A percentile compares a stretch with the other conserved stretches of the same genome.
phyloP scores from a whole-genome alignment of 2,797 vertebrate genomes.

The Pangasius krempfi region DNA sequence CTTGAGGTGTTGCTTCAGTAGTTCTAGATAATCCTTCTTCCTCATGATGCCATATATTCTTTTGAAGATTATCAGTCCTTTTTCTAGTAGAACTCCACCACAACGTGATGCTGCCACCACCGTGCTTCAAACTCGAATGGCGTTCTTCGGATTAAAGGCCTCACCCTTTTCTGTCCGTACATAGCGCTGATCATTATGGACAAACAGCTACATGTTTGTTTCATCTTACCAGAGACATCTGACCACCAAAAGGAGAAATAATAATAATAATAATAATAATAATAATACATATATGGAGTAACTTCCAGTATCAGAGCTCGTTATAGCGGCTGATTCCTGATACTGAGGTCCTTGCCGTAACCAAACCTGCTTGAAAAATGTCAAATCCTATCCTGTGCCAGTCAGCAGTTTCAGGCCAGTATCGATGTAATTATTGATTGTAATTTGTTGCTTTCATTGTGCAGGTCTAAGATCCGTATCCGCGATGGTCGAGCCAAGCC shows the following conservation, averaged over 20 bases:
- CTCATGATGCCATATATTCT: too few relatives aligned
- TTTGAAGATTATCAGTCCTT: background rate
- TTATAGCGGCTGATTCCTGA: background rate
- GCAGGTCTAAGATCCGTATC: conserved; percentile 95
- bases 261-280: background rate
- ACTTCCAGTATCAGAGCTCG: background rate
- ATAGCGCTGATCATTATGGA: background rate
- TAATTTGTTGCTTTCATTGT: background rate
- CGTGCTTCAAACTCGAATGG: background rate
- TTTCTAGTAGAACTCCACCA: background rate
- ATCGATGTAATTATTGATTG: too few relatives aligned
- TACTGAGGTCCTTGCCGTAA: background rate
- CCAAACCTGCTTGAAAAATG: background rate
- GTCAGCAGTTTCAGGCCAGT: background rate
- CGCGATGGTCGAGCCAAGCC: conserved; percentile 94
- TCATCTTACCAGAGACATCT: background rate
- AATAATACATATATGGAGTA: background rate
- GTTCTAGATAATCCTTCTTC: too few relatives aligned
- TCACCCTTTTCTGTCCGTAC: background rate
- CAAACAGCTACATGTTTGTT: background rate
- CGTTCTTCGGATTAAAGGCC: background rate
- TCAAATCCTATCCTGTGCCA: background rate
- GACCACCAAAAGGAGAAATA: background rate
- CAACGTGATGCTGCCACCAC: background rate
- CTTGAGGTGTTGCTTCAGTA: background rate